Base-by-base conservation (phyloP, 2,797 vertebrate genomes). In the Gouania willdenowi region DNA sequence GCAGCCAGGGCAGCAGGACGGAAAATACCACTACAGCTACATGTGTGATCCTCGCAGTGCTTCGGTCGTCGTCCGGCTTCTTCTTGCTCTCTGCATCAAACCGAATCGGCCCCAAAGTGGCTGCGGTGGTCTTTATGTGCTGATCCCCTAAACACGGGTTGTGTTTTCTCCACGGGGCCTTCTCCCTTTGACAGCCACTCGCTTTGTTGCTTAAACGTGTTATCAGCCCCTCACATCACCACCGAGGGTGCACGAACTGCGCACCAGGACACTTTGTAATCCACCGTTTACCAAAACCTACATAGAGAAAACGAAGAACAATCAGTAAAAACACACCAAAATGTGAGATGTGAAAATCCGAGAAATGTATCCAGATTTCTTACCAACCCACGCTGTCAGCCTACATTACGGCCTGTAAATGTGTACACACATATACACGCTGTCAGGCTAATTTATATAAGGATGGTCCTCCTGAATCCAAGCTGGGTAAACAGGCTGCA, bases 151-250 rank as follows among this genome's bases (percentile, higher is more conserved):
- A n/a, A n/a, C n/a, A n/a, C n/a, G n/a, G 80, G 81, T 81, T 77
- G 76, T 65, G 55, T 82, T 77, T 78, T 78, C 69, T 79, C 60
- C 63, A 79, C 71, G 79, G 62, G 86, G 81, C 75, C 77, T 65
- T 51, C 41, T 56, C 55, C 13, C 27, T 30, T 51, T 63, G 42
- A 20, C 65, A 55, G 52, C 57, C 80, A 61, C 78, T 78, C 60
- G 66, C 77, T 82, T 83, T 77, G 76, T 84, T 74, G 75, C 77
- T 67, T 39, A 67, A 81, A 81, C 73, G 66, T 71, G 74, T 84
- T 81, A 71, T 80, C 69, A 77, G 68, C 70, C 63, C 66, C 72
- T 81, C 72, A 73, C 77, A 79, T 78, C 77, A 66, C 59, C 57
- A 29, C 35, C 30, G 56, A 68, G 66, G 37, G 79, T 77, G 70